Evolutionary conservation across 1,140 invertebrate species (phyloP).

Genomic region (Zelostemma sp.): DNA sequence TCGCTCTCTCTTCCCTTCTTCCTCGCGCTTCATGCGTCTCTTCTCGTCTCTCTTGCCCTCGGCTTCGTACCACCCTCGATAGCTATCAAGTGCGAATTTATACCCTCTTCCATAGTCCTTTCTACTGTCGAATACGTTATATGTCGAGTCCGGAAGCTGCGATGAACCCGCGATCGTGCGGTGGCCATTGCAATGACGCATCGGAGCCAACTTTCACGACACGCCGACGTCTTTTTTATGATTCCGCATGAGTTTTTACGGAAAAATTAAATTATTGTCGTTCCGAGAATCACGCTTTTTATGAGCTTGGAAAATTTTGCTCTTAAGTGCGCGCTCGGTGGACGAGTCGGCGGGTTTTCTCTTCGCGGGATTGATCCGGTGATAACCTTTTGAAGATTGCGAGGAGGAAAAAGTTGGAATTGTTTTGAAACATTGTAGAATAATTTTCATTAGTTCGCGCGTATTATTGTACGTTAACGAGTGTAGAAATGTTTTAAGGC

Average conservation of each 20-base stretch:
- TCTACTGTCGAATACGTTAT: neutral
- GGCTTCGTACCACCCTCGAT: slow-evolving; percentile 6
- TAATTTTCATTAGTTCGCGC: too few relatives aligned
- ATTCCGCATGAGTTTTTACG: slow-evolving; percentile 5
- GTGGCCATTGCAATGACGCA: slow-evolving; percentile 10
- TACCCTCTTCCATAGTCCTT: slow-evolving; percentile 11
- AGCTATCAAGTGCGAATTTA: slow-evolving; percentile 6
- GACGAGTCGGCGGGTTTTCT: too few relatives aligned
- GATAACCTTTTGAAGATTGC: too few relatives aligned
- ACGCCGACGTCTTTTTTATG: slow-evolving; percentile 5
- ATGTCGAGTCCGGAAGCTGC: slow-evolving; percentile 41
- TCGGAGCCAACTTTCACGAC: slow-evolving; percentile 10
- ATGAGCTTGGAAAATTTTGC: neutral
- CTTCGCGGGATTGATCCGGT: too few relatives aligned
- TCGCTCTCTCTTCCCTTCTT: slow-evolving; percentile 8
- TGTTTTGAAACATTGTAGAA: too few relatives aligned
- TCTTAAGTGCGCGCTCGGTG: neutral
- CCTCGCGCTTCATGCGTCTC: neutral
- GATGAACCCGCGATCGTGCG: slow-evolving; percentile 30
- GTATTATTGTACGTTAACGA: too few relatives aligned
- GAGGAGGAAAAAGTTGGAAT: too few relatives aligned
- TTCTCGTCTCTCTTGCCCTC: slow-evolving; percentile 7
- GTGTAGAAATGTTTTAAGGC: neutral
- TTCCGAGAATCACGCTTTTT: slow-evolving; percentile 2
- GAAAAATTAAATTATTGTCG: slow-evolving; percentile 1